A percentile compares a stretch with the other conserved stretches of the same genome.
These are phyloP conservation scores for Selenia dentaria DNA, from an alignment of 2,888 invertebrate species.

Conservation along the genomic window DNA sequence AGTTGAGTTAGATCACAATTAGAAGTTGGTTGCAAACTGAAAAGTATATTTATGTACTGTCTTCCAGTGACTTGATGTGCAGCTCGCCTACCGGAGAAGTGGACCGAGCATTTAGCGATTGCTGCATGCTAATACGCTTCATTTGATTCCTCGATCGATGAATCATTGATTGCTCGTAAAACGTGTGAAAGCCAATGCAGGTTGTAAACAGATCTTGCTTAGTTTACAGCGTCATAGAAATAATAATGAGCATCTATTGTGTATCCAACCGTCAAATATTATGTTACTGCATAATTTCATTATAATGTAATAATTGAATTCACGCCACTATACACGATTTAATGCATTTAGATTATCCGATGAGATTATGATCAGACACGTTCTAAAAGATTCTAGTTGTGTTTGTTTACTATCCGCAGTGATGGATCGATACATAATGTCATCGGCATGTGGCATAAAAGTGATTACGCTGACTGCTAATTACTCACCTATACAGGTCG, in stretches of 20 bases:
- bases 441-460: constrained; percentile 33
- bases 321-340: no score
- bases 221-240: no score
- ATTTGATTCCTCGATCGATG: constrained; percentile 65
- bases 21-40: not conserved
- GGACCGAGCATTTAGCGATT: constrained; percentile 67
- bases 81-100: constrained; percentile 64
- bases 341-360: no score
- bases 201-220: constrained; percentile 9
- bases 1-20: not conserved
- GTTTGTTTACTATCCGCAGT: constrained; percentile 3
- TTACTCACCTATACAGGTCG: constrained; percentile 60
- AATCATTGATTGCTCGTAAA: constrained; percentile 58
- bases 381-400: not conserved
- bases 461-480: constrained; percentile 48
- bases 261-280: no score
- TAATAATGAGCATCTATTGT: no score
- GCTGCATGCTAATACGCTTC: constrained; percentile 67
- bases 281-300: no score
- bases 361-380: no score
- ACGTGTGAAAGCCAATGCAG: constrained; percentile 21
- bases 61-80: constrained; percentile 15
- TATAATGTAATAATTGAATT: no score
- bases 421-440: constrained; percentile 34
- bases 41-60: constrained; percentile 4